phyloP scores from a whole-genome alignment of 2,888 invertebrate species.

The Clitarchus hookeri region DNA sequence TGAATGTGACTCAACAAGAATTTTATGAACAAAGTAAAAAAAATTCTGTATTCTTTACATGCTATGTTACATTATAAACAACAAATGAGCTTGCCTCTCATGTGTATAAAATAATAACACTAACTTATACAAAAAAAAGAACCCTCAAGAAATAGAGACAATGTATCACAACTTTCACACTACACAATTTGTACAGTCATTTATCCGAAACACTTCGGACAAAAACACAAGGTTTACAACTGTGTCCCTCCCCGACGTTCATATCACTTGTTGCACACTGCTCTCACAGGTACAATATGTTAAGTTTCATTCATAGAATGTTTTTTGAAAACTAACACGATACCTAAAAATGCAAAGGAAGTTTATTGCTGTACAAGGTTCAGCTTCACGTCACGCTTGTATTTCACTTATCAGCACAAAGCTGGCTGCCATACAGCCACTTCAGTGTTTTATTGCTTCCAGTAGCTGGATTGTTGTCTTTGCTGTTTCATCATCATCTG shows the following conservation, averaged over 20 bases:
- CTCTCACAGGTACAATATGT: neutral
- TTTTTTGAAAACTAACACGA: neutral
- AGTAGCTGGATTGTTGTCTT: constrained; percentile 41
- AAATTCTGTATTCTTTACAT: neutral
- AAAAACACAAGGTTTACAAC: neutral
- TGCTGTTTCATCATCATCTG: constrained; percentile 52
- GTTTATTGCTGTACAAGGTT: neutral
- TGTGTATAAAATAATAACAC: neutral
- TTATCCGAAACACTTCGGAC: constrained; percentile 6
- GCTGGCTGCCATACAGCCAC: neutral
- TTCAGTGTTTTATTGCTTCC: constrained; percentile 38
- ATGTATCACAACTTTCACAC: neutral
- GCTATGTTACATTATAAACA: neutral
- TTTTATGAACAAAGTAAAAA: neutral
- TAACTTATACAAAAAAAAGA: neutral
- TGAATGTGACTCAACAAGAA: neutral
- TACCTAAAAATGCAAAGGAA: neutral
- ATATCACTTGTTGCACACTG: neutral
- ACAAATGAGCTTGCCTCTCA: neutral
- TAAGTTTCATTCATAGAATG: neutral
- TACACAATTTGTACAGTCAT: neutral
- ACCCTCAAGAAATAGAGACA: neutral
- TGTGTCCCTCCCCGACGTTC: neutral
- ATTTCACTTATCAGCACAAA: neutral
- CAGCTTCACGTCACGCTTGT: neutral